phyloP scores from a whole-genome alignment of 92 coral and sea anemone species.

The Desmophyllum pertusum region DNA sequence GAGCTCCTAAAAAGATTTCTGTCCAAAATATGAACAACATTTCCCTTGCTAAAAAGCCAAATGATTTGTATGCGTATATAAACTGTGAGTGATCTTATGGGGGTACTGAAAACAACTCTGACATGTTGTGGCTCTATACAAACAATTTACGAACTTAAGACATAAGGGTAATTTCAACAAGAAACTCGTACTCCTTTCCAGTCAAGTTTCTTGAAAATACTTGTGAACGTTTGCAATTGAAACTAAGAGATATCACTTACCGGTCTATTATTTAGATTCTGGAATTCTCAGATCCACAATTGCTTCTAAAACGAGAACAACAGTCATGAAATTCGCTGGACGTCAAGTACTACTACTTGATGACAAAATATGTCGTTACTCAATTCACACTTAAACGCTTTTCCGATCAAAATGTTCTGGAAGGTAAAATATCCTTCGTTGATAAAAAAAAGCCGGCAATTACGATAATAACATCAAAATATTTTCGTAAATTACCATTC shows the following conservation, averaged over 20 bases:
- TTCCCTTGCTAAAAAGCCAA: no score
- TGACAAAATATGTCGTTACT: slow-evolving; percentile 39
- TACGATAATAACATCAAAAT: background rate
- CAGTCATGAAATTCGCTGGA: background rate
- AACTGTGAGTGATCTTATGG: background rate
- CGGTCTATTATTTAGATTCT: background rate
- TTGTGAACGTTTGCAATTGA: background rate
- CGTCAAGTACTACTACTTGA: no score
- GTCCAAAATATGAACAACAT: no score
- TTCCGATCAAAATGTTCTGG: background rate
- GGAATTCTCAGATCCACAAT: slow-evolving; percentile 12
- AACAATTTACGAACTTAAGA: slow-evolving; percentile 4
- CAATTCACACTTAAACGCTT: slow-evolving; percentile 5
- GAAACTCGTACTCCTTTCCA: slow-evolving; percentile 6
- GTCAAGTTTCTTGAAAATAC: background rate
- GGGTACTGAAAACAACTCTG: background rate
- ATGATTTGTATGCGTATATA: background rate
- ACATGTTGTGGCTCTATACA: background rate
- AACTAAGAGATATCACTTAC: slow-evolving; percentile 12
- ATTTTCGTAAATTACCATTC: slow-evolving; percentile 42
- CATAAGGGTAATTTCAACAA: background rate
- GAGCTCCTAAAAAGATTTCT: no score
- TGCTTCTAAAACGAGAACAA: slow-evolving; percentile 10
- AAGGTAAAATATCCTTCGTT: background rate
- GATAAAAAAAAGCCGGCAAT: background rate